Evolutionary conservation across 2,797 vertebrate species (phyloP).

Genomic region (Spinus pinus): DNA sequence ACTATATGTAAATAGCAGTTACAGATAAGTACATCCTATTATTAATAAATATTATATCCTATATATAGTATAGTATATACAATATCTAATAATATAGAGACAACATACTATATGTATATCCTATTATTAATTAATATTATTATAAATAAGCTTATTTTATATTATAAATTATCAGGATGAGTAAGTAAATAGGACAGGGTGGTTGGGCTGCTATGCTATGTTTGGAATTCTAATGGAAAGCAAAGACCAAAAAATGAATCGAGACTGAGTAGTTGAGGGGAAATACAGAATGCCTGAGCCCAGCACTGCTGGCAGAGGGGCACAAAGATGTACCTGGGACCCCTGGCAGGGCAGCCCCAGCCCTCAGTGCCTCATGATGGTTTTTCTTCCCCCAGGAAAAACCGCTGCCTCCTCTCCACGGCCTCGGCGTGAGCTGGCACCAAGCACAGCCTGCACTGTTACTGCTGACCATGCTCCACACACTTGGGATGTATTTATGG

Average conservation of each 20-base stretch:
- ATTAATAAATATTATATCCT: background rate
- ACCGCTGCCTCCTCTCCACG: constrained; percentile 73
- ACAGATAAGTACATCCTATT: background rate
- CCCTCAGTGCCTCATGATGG: accelerated
- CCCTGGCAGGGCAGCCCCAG: background rate
- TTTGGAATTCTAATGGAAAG: background rate
- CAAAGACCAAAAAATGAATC: background rate
- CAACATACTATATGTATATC: background rate
- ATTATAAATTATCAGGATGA: background rate
- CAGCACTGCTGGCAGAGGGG: background rate
- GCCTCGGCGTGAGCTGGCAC: constrained; percentile 23
- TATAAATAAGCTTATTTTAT: background rate
- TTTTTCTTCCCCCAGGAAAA: constrained; percentile 61
- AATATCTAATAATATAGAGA: background rate
- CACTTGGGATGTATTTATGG: constrained; percentile 59
- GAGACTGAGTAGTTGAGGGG: accelerated
- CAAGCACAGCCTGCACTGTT: background rate
- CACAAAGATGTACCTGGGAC: background rate
- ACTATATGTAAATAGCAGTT: accelerated
- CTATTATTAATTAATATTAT: no score
- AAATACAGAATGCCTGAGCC: accelerated
- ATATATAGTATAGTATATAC: background rate
- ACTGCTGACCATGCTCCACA: constrained; percentile 5
- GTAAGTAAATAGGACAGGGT: accelerated
- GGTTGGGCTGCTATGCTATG: accelerated